Evolutionary conservation across 2,113 vertebrate species (phyloP).

Genomic region (Boulengeromyrus knoepffleri): DNA sequence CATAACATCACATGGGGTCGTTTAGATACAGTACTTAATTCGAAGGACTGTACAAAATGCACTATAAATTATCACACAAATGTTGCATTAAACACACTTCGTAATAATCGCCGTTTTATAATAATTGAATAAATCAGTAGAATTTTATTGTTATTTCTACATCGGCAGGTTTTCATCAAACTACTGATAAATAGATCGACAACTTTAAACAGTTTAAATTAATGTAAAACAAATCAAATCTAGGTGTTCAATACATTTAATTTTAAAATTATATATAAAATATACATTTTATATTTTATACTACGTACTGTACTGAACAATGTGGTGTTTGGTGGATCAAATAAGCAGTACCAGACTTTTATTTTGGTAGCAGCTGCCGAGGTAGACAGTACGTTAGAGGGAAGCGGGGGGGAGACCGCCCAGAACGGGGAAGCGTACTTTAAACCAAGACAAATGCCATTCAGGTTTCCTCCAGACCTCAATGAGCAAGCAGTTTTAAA

Average conservation of each 20-base stretch:
- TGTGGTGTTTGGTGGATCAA: background rate
- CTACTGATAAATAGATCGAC: background rate
- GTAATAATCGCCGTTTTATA: background rate
- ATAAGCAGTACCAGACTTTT: constrained; percentile 9
- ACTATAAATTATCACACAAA: background rate
- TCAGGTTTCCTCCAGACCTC: background rate
- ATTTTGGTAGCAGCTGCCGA: constrained; percentile 10
- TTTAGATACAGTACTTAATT: background rate
- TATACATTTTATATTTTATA: background rate
- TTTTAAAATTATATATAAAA: background rate
- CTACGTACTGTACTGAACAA: background rate
- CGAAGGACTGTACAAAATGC: background rate
- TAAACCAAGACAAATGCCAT: background rate
- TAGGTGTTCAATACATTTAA: background rate
- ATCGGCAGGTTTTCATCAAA: background rate
- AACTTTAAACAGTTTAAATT: background rate
- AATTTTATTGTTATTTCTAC: background rate
- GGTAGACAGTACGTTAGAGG: background rate
- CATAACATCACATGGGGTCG: background rate
- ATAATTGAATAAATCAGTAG: background rate
- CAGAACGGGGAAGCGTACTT: background rate
- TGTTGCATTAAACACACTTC: background rate
- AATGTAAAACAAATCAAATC: background rate
- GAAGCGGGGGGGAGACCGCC: background rate
- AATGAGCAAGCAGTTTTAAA: background rate